Conservation (phyloP, 2,113 vertebrate species). For the Psittacus erithacus region DNA sequence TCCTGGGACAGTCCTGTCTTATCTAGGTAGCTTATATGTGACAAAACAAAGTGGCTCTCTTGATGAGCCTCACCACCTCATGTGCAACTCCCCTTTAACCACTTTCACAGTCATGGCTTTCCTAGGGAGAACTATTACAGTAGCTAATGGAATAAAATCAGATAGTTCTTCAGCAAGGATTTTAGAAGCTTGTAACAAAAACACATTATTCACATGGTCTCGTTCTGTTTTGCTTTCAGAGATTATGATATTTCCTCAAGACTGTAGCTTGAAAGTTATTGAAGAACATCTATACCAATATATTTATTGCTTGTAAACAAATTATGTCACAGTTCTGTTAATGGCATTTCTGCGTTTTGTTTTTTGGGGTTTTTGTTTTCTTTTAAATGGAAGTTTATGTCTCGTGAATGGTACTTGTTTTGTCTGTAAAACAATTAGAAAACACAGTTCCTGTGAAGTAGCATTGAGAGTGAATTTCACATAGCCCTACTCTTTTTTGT, state of each 20-base stretch:
- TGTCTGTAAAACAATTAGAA: not conserved
- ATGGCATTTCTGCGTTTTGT: not conserved
- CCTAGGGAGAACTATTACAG: not conserved
- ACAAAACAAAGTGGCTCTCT: not conserved
- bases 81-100: not conserved
- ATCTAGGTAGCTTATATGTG: not conserved
- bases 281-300: not conserved
- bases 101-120: not conserved
- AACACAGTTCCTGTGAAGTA: not conserved
- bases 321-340: not conserved
- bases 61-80: not conserved
- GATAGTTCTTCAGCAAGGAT: not conserved
- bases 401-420: not conserved
- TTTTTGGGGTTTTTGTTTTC: too few species aligned
- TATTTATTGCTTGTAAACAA: not conserved
- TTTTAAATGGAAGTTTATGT: not conserved
- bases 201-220: not conserved
- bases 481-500: not conserved
- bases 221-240: not conserved
- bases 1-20: not conserved
- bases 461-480: not conserved
- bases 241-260: not conserved
- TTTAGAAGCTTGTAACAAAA: not conserved
- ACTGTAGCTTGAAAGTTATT: not conserved
- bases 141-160: not conserved